Conservation (phyloP, 1,140 invertebrate species). For the Phymastichus coffea region DNA sequence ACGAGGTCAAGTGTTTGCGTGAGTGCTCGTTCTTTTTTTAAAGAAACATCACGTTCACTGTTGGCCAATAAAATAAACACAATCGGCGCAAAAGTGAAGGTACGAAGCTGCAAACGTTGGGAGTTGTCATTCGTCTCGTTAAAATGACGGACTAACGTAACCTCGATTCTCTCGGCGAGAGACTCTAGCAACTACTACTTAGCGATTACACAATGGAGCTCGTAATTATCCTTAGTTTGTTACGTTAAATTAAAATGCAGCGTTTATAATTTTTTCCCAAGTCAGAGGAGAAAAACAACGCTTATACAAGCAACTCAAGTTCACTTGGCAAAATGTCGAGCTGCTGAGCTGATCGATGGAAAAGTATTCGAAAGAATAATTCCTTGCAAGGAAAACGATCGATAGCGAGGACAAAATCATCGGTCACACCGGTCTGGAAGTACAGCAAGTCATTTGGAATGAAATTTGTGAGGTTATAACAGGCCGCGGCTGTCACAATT, state of each 20-base stretch:
- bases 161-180: constrained; percentile 16
- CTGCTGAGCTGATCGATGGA: too few species aligned
- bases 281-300: too few species aligned
- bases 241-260: not conserved
- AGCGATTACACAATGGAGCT: not conserved
- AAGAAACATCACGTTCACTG: not conserved
- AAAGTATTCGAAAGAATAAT: too few species aligned
- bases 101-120: not conserved
- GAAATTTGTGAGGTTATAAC: too few species aligned
- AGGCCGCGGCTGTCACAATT: constrained; percentile 9
- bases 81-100: constrained; percentile 1
- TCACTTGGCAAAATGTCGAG: too few species aligned
- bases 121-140: constrained; percentile 15
- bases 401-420: too few species aligned
- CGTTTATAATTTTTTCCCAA: too few species aligned
- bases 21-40: not conserved
- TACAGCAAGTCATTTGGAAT: too few species aligned
- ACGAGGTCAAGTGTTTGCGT: not conserved
- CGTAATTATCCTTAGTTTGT: not conserved
- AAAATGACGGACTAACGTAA: constrained; percentile 9
- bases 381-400: too few species aligned
- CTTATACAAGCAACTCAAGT: too few species aligned
- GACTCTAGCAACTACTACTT: not conserved
- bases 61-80: not conserved
- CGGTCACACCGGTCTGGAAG: too few species aligned